Percentiles rank a stretch among this genome's conserved stretches.
Evolutionary conservation across 2,888 invertebrate species (phyloP).

Genomic region (Drosophila mercatorum): DNA sequence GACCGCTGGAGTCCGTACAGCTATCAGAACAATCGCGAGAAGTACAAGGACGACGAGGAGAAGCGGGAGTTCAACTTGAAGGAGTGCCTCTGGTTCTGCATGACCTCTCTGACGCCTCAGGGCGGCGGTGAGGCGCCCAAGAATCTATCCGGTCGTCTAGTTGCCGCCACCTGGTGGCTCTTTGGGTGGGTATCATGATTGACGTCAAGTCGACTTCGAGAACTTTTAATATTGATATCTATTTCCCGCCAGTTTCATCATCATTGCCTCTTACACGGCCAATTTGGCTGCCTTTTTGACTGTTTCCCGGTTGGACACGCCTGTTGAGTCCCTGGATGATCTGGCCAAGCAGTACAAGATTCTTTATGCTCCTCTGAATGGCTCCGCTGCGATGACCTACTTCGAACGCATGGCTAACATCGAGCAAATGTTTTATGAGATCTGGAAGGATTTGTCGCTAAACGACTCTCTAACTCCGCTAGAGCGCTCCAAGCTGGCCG

Average conservation of each 20-base stretch:
- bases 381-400: constrained; percentile 96
- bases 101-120: constrained; percentile 98
- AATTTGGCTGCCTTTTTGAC: constrained; percentile 99
- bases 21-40: constrained; percentile 96
- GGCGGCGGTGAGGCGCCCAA: constrained; percentile 98
- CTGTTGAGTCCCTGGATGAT: constrained; percentile 96
- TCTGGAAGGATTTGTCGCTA: constrained; percentile 99
- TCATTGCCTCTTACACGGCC: constrained; percentile 99
- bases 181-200: constrained; percentile 88
- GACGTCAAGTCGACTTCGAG: accelerated
- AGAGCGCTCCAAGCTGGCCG: constrained; percentile 96
- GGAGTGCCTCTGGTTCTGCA: constrained; percentile 99
- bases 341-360: constrained; percentile 98
- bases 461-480: constrained; percentile 96
- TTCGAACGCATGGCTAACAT: constrained; percentile 98
- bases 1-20: constrained; percentile 99
- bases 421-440: constrained; percentile 97
- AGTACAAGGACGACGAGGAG: constrained; percentile 96
- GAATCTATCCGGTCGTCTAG: constrained; percentile 96
- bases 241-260: constrained; percentile 89
- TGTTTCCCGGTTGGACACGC: constrained; percentile 95
- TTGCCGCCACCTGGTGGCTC: constrained; percentile 99
- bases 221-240: background rate
- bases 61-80: constrained; percentile 97
- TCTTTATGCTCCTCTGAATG: constrained; percentile 95